Conservation (phyloP, 2,888 invertebrate species). For the Pegoplata infirma region DNA sequence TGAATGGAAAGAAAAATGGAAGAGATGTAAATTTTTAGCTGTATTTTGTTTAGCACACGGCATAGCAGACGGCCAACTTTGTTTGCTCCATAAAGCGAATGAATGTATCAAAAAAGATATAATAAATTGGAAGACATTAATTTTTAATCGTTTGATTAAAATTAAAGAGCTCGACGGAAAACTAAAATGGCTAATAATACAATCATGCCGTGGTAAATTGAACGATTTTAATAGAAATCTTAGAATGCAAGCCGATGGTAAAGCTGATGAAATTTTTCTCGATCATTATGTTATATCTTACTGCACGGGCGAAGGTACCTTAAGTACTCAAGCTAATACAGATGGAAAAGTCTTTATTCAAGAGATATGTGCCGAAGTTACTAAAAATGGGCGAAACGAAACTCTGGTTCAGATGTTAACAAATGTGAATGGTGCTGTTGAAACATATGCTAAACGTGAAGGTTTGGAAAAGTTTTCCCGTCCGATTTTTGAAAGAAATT, state of each 20-base stretch:
- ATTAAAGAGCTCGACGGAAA: slow-evolving; percentile 40
- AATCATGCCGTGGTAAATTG: slow-evolving; percentile 44
- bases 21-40: slow-evolving; percentile 28
- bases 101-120: neutral
- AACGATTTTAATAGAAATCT: neutral
- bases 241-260: slow-evolving; percentile 19
- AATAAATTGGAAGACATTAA: neutral
- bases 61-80: slow-evolving; percentile 3
- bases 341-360: slow-evolving; percentile 46
- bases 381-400: neutral
- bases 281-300: slow-evolving; percentile 41
- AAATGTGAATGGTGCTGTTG: neutral
- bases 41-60: slow-evolving; percentile 47
- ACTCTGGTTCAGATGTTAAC: slow-evolving; percentile 7
- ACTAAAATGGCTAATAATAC: slow-evolving; percentile 53
- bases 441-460: neutral
- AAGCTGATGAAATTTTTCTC: neutral
- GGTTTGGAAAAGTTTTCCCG: slow-evolving; percentile 1
- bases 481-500: slow-evolving; percentile 32
- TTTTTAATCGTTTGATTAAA: slow-evolving; percentile 37
- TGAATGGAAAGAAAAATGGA: slow-evolving; percentile 22
- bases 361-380: slow-evolving; percentile 31
- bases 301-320: slow-evolving; percentile 37
- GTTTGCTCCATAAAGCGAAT: neutral
- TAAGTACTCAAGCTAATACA: slow-evolving; percentile 6